Percentiles rank a stretch among this genome's conserved stretches.
phyloP scores from a whole-genome alignment of 2,797 vertebrate genomes.

The Intellagama lesueurii region DNA sequence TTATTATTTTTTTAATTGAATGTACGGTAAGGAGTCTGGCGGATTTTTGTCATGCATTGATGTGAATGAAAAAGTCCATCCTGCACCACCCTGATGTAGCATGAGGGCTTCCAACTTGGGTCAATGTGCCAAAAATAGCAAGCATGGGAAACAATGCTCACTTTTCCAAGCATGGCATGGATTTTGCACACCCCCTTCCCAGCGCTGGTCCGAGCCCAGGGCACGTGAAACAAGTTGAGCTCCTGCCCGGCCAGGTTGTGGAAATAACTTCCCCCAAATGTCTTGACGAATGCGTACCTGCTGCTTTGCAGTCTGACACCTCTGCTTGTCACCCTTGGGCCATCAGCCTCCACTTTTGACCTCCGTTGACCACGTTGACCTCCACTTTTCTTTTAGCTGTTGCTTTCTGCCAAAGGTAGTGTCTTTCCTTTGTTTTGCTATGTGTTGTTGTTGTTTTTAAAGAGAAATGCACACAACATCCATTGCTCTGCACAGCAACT shows the following conservation, averaged over 20 bases:
- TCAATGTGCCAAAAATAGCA: background rate
- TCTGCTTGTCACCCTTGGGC: slow-evolving; percentile 47
- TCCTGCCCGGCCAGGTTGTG: slow-evolving; percentile 61
- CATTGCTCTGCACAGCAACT: no score
- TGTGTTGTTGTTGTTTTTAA: no score
- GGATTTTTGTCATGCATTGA: background rate
- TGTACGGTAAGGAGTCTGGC: no score
- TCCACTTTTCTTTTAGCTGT: background rate
- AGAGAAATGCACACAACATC: no score
- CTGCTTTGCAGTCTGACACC: slow-evolving; percentile 54
- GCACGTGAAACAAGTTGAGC: slow-evolving; percentile 31
- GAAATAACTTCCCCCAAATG: slow-evolving; percentile 65
- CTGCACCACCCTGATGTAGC: background rate
- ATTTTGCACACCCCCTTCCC: slow-evolving; percentile 1
- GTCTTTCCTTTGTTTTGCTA: background rate
- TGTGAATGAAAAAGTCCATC: background rate
- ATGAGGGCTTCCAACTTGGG: background rate
- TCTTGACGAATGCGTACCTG: slow-evolving; percentile 62
- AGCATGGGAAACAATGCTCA: background rate
- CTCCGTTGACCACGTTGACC: no score
- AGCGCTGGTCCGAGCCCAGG: rapidly evolving
- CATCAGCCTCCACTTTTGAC: no score
- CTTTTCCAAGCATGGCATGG: rapidly evolving
- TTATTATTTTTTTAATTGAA: no score
- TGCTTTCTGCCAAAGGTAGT: background rate